Percentiles rank a stretch among this genome's conserved stretches.
phyloP scores from a whole-genome alignment of 2,113 vertebrate species.

The Solenodon paradoxus region DNA sequence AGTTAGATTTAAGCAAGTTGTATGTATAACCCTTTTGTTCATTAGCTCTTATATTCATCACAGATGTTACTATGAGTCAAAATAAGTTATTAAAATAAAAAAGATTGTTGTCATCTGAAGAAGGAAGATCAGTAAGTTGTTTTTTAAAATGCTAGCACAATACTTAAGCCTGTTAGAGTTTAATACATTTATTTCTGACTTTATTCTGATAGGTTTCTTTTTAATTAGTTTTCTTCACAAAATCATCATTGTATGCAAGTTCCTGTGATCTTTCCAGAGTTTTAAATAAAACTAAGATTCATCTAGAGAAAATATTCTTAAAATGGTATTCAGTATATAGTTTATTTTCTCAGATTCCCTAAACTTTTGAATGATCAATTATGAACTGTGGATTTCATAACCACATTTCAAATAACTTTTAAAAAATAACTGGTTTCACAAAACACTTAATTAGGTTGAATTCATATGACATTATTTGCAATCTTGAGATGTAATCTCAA shows the following conservation, averaged over 20 bases:
- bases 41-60: background rate
- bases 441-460: background rate
- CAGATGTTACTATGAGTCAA: background rate
- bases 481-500: background rate
- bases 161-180: background rate
- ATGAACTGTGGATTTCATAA: background rate
- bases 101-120: background rate
- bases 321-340: slow-evolving; percentile 71
- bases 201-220: background rate
- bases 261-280: slow-evolving; percentile 64
- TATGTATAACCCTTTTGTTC: background rate
- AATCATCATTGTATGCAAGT: background rate
- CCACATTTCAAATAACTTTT: background rate
- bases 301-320: slow-evolving; percentile 47
- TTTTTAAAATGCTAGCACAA: background rate
- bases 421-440: background rate
- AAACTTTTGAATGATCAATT: slow-evolving; percentile 49
- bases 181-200: background rate
- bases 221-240: background rate
- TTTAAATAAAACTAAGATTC: slow-evolving; percentile 54
- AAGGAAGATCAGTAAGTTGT: background rate
- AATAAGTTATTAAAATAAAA: background rate
- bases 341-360: background rate
- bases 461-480: background rate
- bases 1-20: background rate